These are phyloP conservation scores for Meta bourneti DNA, from an alignment of 2,888 invertebrate genomes.

Conservation along the genomic window DNA sequence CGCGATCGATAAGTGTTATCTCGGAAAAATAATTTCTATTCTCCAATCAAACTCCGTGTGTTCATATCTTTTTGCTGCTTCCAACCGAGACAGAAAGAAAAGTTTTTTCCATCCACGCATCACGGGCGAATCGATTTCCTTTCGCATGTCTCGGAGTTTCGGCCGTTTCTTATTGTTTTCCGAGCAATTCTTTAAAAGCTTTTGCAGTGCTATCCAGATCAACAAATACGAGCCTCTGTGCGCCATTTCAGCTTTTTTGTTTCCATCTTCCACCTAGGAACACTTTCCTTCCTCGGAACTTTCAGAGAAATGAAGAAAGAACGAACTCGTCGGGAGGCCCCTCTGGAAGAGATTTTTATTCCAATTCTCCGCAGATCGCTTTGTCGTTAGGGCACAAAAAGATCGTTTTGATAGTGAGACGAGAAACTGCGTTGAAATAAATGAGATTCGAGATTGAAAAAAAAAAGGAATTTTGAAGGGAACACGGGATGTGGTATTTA, in stretches of 20 bases:
- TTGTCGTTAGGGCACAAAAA: conserved; percentile 21
- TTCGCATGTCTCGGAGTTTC: neutral
- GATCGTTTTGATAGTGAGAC: conserved; percentile 6
- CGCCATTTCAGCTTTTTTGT: neutral
- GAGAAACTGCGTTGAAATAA: neutral
- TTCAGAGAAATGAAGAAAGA: neutral
- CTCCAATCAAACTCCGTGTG: neutral
- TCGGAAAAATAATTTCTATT: neutral
- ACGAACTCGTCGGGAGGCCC: neutral
- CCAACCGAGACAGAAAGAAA: neutral
- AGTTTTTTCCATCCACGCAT: neutral
- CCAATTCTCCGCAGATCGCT: conserved; percentile 25
- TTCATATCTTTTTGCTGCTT: neutral
- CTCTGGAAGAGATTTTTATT: neutral
- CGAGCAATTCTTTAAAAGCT: conserved; percentile 56
- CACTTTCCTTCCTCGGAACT: neutral
- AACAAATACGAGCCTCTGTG: neutral
- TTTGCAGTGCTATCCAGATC: conserved; percentile 2
- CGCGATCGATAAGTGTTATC: neutral
- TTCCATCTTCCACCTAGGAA: neutral
- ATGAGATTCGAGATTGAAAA: neutral
- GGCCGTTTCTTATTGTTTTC: conserved; percentile 35
- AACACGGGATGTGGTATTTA: neutral
- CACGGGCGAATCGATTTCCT: neutral
- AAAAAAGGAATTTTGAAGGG: neutral